A percentile compares a stretch with the other conserved stretches of the same genome.
Conservation (phyloP, 2,888 invertebrate genomes). For the Pteria penguin region DNA sequence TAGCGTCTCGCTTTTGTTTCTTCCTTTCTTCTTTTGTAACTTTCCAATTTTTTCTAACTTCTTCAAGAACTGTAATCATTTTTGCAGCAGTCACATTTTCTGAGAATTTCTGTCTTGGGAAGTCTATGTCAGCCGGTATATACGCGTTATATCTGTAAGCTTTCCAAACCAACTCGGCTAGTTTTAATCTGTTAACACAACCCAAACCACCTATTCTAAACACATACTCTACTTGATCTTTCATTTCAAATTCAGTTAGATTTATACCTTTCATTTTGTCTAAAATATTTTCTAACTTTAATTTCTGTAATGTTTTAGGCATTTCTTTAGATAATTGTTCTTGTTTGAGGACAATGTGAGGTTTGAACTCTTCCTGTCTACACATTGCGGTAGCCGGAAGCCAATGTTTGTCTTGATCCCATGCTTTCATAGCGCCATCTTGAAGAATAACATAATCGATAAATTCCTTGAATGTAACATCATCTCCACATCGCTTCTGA, state of each 20-base stretch:
- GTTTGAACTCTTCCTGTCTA: constrained; percentile 58
- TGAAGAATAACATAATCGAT: constrained; percentile 43
- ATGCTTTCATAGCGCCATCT: constrained; percentile 20
- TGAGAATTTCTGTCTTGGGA: constrained; percentile 11
- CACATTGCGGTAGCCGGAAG: constrained; percentile 57
- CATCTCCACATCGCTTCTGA: constrained; percentile 51
- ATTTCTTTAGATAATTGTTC: constrained; percentile 51
- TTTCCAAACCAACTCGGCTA: constrained; percentile 53
- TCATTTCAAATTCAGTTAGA: not conserved
- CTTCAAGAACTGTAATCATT: constrained; percentile 23
- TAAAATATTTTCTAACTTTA: constrained; percentile 42
- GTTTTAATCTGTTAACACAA: constrained; percentile 8
- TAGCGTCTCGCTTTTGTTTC: constrained; percentile 30
- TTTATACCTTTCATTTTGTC: not conserved
- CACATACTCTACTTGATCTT: constrained; percentile 36
- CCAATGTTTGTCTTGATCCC: constrained; percentile 60
- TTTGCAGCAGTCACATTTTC: constrained; percentile 8
- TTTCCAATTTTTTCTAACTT: constrained; percentile 17
- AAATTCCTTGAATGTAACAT: constrained; percentile 64
- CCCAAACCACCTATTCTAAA: constrained; percentile 16
- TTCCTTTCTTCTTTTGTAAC: constrained; percentile 35
- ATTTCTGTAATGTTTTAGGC: constrained; percentile 46
- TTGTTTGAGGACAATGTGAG: constrained; percentile 53
- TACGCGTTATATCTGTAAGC: constrained; percentile 59
- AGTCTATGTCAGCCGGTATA: constrained; percentile 44